Percentiles rank a stretch among this genome's conserved stretches.
Conservation (phyloP, 2,888 invertebrate genomes). For the Drosophila picticornis region DNA sequence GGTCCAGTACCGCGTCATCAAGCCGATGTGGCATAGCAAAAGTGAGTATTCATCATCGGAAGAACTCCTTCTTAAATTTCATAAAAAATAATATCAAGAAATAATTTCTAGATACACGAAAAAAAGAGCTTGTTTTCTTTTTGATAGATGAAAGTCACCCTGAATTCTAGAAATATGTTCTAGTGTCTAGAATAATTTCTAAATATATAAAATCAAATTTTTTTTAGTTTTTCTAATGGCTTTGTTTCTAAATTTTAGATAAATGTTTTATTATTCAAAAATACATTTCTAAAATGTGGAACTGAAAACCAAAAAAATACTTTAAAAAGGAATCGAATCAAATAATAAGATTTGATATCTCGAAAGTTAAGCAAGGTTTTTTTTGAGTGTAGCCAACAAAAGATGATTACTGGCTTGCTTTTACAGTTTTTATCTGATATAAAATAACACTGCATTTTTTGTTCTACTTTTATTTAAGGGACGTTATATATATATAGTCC, state of each 20-base stretch:
- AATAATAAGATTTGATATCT: background rate
- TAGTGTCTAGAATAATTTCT: background rate
- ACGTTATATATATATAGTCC: background rate
- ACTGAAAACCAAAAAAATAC: background rate
- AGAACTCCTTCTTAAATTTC: background rate
- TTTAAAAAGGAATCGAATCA: background rate
- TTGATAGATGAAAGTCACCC: background rate
- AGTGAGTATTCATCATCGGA: slow-evolving; percentile 91
- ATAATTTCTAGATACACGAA: too few species aligned
- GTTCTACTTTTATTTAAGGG: background rate
- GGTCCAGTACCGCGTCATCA: slow-evolving; percentile 94
- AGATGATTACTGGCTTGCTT: background rate
- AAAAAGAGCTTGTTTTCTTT: background rate
- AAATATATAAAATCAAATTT: background rate
- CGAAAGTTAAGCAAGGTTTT: background rate
- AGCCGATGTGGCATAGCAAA: slow-evolving; percentile 95
- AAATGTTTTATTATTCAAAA: background rate
- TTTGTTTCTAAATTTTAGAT: too few species aligned
- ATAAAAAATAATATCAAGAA: background rate
- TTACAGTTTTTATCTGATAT: background rate
- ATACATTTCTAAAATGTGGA: background rate
- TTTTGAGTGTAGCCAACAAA: too few species aligned
- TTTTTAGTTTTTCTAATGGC: too few species aligned
- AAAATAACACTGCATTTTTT: background rate
- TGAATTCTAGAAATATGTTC: background rate